Conservation (phyloP, 2,888 invertebrate species). For the Lasiommata megera region DNA sequence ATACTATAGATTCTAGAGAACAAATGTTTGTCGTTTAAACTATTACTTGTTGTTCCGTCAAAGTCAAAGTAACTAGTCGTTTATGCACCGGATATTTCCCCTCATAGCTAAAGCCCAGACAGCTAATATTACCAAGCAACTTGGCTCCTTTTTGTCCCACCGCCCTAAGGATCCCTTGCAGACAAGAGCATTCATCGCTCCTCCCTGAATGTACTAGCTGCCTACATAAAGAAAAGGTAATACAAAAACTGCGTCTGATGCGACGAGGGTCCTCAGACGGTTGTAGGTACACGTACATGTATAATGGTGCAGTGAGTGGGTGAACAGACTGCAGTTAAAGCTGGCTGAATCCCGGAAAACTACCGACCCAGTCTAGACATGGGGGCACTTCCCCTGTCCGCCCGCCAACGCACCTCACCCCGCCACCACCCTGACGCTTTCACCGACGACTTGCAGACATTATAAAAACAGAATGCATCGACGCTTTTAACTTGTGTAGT, state of each 20-base stretch:
- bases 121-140: conserved; percentile 33
- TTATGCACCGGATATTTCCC: conserved; percentile 25
- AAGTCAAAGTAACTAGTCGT: conserved; percentile 12
- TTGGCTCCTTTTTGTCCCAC: conserved; percentile 40
- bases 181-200: conserved; percentile 54
- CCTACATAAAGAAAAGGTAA: conserved; percentile 55
- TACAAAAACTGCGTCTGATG: conserved; percentile 65
- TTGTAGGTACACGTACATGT: conserved; percentile 43
- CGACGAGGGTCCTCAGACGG: conserved; percentile 74
- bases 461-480: conserved; percentile 68
- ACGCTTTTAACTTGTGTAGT: conserved; percentile 66
- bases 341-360: conserved; percentile 80
- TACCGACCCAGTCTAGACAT: conserved; percentile 83
- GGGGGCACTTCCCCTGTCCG: conserved; percentile 74
- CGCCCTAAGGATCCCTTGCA: conserved; percentile 50
- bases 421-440: conserved; percentile 61
- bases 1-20: too few species aligned
- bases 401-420: conserved; percentile 41
- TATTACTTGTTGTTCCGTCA: neutral
- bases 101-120: conserved; percentile 24
- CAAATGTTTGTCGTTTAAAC: too few species aligned
- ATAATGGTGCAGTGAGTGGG: conserved; percentile 75
- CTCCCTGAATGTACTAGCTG: conserved; percentile 43
- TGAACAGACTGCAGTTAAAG: conserved; percentile 77
- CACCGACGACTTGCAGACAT: conserved; percentile 67